Percentiles rank a stretch among this genome's conserved stretches.
Evolutionary conservation across 2,797 vertebrate genomes (phyloP).

Genomic region (Peromyscus aztecus): DNA sequence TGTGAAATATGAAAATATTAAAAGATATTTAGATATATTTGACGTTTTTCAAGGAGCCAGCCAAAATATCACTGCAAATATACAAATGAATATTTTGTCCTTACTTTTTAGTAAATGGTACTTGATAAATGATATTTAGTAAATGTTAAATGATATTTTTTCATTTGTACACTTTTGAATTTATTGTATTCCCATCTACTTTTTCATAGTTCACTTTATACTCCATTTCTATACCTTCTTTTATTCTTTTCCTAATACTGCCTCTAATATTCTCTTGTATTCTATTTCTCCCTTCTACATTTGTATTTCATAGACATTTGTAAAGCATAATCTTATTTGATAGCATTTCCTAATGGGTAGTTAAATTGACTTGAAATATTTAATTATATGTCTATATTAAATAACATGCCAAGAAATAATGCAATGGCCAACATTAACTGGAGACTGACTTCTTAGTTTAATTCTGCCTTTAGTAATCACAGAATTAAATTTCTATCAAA

Average conservation of each 20-base stretch:
- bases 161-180: neutral
- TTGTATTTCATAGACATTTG: neutral
- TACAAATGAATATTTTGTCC: slow-evolving; percentile 15
- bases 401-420: slow-evolving; percentile 19
- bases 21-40: neutral
- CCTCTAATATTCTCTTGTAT: neutral
- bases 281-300: neutral
- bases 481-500: slow-evolving; percentile 2
- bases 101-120: slow-evolving; percentile 1
- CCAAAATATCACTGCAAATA: neutral
- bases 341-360: neutral
- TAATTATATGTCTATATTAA: slow-evolving; percentile 45
- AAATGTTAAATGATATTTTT: too few species aligned
- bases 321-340: neutral
- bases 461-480: neutral
- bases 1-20: slow-evolving; percentile 26
- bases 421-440: neutral
- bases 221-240: neutral
- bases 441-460: slow-evolving; percentile 32
- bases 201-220: neutral
- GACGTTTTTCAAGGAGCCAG: neutral
- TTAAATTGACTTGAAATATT: slow-evolving; percentile 57
- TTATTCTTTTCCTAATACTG: neutral
- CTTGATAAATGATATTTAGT: too few species aligned
- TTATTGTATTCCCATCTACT: neutral